Conservation (phyloP, 2,888 invertebrate species). For the Lithophane semibrunnea region DNA sequence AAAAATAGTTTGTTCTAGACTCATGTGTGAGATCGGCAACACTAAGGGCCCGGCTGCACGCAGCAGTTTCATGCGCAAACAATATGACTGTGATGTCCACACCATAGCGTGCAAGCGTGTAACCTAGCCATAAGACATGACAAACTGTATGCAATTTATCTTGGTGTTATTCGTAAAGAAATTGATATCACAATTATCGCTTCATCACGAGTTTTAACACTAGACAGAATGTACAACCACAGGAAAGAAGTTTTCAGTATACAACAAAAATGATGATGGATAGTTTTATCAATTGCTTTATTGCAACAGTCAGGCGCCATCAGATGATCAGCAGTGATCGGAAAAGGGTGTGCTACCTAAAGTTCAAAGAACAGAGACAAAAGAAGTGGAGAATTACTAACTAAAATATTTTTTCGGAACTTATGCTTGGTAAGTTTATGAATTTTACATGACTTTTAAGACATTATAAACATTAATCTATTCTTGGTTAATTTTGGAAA, state of each 20-base stretch:
- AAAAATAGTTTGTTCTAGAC: neutral
- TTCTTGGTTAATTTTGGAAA: too few relatives aligned
- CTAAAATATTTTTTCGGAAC: too few relatives aligned
- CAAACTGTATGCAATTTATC: neutral
- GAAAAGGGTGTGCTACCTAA: too few relatives aligned
- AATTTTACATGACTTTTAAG: too few relatives aligned
- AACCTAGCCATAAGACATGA: neutral
- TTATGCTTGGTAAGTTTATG: too few relatives aligned
- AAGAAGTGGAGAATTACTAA: too few relatives aligned
- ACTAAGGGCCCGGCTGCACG: neutral
- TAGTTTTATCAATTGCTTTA: slow-evolving; percentile 22
- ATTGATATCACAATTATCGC: neutral
- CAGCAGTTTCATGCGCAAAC: neutral
- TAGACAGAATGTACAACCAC: neutral
- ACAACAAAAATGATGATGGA: slow-evolving; percentile 30
- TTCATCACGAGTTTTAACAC: neutral
- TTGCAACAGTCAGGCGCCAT: slow-evolving; percentile 14
- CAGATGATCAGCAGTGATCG: neutral
- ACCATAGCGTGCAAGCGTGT: neutral
- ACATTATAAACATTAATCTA: too few relatives aligned
- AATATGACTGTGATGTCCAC: neutral
- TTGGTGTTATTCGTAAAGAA: neutral
- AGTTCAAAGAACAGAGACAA: too few relatives aligned
- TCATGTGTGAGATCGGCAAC: neutral
- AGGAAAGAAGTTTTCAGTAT: slow-evolving; percentile 1